These are phyloP conservation scores for Oenanthe oenanthe DNA, from an alignment of 2,113 vertebrate species.

Conservation along the genomic window DNA sequence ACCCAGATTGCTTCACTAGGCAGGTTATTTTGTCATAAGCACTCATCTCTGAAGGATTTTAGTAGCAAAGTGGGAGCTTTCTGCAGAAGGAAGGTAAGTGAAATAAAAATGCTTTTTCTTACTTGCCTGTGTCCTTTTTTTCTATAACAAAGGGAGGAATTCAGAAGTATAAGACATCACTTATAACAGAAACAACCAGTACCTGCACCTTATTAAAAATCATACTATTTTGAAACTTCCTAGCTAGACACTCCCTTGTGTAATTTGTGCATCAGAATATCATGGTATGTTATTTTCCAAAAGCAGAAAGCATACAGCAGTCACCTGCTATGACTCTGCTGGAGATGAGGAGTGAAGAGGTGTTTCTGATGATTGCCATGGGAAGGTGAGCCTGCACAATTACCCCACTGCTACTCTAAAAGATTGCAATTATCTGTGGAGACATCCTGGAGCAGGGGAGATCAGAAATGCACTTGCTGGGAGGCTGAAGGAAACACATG, in stretches of 20 bases:
- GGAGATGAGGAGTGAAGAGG: neutral
- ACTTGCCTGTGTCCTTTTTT: neutral
- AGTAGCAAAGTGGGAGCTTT: neutral
- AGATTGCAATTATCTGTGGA: neutral
- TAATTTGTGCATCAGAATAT: constrained; percentile 22
- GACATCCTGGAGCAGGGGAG: neutral
- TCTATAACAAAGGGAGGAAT: neutral
- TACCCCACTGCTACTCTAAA: neutral
- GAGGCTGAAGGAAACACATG: neutral
- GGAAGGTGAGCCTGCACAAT: neutral
- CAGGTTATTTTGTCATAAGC: constrained; percentile 6
- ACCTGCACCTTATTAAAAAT: constrained; percentile 14
- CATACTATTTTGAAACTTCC: neutral
- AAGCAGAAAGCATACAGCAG: neutral
- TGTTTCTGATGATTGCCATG: neutral
- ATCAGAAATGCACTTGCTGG: neutral
- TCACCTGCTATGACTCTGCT: neutral
- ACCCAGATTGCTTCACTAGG: neutral
- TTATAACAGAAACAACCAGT: neutral
- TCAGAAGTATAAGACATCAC: neutral
- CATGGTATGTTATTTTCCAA: neutral
- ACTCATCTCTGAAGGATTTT: neutral
- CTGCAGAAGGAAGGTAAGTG: neutral
- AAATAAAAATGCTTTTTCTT: constrained; percentile 15
- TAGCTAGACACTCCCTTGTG: neutral